phyloP scores from a whole-genome alignment of 2,797 vertebrate genomes.

The Gallinago nigripennis region DNA sequence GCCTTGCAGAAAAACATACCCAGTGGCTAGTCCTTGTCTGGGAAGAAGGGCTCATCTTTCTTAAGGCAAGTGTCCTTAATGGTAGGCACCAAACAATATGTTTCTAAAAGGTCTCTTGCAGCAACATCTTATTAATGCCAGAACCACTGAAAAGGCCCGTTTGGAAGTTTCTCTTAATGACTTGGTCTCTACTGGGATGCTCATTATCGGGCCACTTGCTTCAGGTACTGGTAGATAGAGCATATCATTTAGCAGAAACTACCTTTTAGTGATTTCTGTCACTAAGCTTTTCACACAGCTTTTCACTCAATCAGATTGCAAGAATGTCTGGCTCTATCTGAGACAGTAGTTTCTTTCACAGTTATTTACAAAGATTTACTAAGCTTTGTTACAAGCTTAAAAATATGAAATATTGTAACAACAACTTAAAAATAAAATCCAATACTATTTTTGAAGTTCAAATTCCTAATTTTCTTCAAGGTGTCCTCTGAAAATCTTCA shows the following conservation, averaged over 20 bases:
- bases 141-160: constrained; percentile 30
- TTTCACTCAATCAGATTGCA: background rate
- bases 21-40: background rate
- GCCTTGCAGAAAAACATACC: background rate
- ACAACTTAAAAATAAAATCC: background rate
- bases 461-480: background rate
- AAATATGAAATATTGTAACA: background rate
- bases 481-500: background rate
- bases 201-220: constrained; percentile 67
- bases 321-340: background rate
- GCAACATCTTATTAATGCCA: constrained; percentile 56
- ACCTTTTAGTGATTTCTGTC: constrained; percentile 11
- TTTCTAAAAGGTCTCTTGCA: constrained; percentile 63
- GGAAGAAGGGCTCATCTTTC: background rate
- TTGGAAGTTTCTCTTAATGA: constrained; percentile 70
- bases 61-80: constrained; percentile 9
- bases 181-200: constrained; percentile 53
- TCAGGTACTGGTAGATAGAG: background rate
- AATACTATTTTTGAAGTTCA: background rate
- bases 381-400: background rate
- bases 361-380: background rate
- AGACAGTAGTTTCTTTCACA: background rate
- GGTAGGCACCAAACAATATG: constrained; percentile 27
- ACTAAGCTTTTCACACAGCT: background rate
- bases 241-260: constrained; percentile 21